Evolutionary conservation across 2,797 vertebrate genomes (phyloP), one percentile per base, ranked within the genome.

Genomic region (Cirrhinus molitorella): DNA sequence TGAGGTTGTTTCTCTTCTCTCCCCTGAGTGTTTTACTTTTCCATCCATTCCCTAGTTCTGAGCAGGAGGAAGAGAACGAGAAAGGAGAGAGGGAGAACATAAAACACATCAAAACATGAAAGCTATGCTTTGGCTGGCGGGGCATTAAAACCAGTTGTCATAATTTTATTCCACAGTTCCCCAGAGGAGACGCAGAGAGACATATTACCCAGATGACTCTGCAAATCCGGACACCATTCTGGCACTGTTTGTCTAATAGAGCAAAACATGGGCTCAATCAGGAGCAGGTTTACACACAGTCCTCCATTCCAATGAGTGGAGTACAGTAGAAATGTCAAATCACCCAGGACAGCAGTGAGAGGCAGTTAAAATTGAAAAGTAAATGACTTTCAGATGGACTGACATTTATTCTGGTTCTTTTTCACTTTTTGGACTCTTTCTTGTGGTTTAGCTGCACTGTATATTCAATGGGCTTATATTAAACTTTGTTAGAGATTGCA

Each of bases 81-180:
- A 53, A 78, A 82, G 74, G 53, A 65, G 80, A 66, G 49, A 73
- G 53, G 65, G 77, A 61, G 80, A 87, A 77, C 63, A 61, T 63
- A 76, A 76, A 87, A 86, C 81, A 88, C 25, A 79, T 23, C 57
- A 21, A 79, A 88, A 87, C 86, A 83, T 83, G 88, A 88, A 89
- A 84, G 83, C 49, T 76, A 72, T 82, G 79, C 47, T 83, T 86
- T 79, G 66, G 11, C 73, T 83, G 71, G 78, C 17, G 6, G 19
- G 21, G 57, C 72, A 85, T 86, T 68, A 80, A 82, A 86, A 86
- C 82, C 43, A 86, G 76, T 76, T 78, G 83, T 81, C 80, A 73
- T 45, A 53, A 66, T 66, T 86, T 28, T 77, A 51, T 71, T 84
- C 45, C 47, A 37, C 53, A 19, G 59, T 65, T 84, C 21, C 57